Percentiles rank a stretch among this genome's conserved stretches.
phyloP scores from a whole-genome alignment of 1,140 invertebrate genomes.

The Zaprionus inermis region DNA sequence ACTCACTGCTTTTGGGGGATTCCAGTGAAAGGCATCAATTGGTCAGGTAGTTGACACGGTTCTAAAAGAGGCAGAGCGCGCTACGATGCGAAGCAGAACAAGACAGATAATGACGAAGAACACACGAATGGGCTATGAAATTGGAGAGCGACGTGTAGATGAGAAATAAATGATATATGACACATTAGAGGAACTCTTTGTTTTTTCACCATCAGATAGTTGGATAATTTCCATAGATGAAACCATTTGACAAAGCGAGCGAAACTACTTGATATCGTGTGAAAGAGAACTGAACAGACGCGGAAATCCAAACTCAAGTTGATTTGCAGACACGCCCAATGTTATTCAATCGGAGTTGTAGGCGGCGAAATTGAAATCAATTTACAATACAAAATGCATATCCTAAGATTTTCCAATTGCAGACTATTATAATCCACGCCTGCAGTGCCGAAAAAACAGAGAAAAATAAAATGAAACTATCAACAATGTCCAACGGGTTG shows the following conservation, averaged over 20 bases:
- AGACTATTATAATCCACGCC: constrained; percentile 15
- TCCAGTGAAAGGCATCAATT: constrained; percentile 43
- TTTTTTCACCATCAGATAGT: constrained; percentile 25
- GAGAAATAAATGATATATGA: constrained; percentile 25
- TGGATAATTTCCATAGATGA: constrained; percentile 43
- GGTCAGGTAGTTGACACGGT: constrained; percentile 65
- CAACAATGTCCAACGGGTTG: constrained; percentile 52
- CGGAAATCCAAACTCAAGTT: not conserved
- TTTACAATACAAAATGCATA: constrained; percentile 26
- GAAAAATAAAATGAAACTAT: constrained; percentile 19
- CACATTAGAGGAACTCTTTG: constrained; percentile 13
- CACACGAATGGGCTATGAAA: constrained; percentile 13
- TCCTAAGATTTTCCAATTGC: constrained; percentile 12
- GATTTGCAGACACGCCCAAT: not conserved
- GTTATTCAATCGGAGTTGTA: constrained; percentile 5
- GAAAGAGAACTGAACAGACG: constrained; percentile 16
- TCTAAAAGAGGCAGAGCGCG: no score
- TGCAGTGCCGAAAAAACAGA: constrained; percentile 21
- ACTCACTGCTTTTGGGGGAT: not conserved
- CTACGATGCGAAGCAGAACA: constrained; percentile 38
- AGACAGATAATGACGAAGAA: constrained; percentile 11
- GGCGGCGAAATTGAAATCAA: constrained; percentile 16
- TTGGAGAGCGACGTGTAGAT: constrained; percentile 8
- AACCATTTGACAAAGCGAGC: constrained; percentile 4
- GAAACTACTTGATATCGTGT: constrained; percentile 10